Base-by-base conservation (phyloP, 2,797 vertebrate species). In the Peromyscus melanophrys region DNA sequence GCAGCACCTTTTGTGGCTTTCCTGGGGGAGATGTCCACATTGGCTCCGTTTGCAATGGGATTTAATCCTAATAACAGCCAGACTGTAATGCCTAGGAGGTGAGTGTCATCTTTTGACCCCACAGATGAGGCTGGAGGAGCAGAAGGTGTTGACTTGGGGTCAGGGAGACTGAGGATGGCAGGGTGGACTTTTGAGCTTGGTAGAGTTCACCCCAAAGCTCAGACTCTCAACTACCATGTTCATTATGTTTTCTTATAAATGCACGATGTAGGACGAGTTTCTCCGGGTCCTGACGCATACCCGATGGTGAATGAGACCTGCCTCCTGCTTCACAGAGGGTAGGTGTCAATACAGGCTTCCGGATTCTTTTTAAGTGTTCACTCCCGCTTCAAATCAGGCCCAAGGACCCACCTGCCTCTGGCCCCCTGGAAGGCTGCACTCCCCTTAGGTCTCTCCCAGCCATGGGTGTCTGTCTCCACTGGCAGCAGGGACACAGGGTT, bases 311-410 rank as follows among this genome's bases (percentile, higher is more conserved):
- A 25, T 1, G 6, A 40, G 31, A n/a, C 34, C 40, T 23, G 55
- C 6, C 17, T 40, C 1, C 0, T 3, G 13, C 31, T 14, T 55
- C 40, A 4, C 6, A 6, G n/a, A 43, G 40, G 19, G 12, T 5
- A 11, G 49, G 57, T 19, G 81, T 49, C 69, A 43, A n/a, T 0
- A 52, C 1, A 27, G 55, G 29, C 46, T n/a, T 25, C 57, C 23
- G 40, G 55, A 29, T 55, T 17, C 37, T 67, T 52, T 4, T 5
- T 7, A 17, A 52, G 52, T 49, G 37, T 14, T 3, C 46, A n/a
- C 2, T 11, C 17, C 25, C 49, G 23, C 63, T 29, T 81, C 4
- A 16, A 7, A 23, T 46, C 43, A 76, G 40, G 55, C 43, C 34
- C 0, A 1, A 31, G 34, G 21, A 27, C 84, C 52, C 80, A 77